A percentile compares a stretch with the other conserved stretches of the same genome.
Conservation (phyloP, 2,113 vertebrate species). For the Nothoprocta pentlandii region DNA sequence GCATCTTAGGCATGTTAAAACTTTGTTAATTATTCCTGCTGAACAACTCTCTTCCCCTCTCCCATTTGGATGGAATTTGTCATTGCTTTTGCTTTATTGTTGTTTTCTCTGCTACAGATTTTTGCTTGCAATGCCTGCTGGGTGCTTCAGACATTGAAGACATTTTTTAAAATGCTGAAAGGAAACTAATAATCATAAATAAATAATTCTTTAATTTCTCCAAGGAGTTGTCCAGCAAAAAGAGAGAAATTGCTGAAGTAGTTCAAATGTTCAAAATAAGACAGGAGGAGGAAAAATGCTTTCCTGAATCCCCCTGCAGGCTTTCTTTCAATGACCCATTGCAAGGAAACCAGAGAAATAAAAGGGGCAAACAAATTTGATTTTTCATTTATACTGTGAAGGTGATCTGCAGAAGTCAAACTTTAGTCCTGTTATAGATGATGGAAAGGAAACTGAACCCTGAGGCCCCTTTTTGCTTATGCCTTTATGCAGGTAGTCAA, state of each 20-base stretch:
- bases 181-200: slow-evolving; percentile 72
- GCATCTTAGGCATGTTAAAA: neutral
- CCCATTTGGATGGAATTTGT: neutral
- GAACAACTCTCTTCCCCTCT: neutral
- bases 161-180: slow-evolving; percentile 62
- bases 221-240: slow-evolving; percentile 65
- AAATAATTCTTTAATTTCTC: slow-evolving; percentile 73
- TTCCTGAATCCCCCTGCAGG: slow-evolving; percentile 43
- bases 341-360: slow-evolving; percentile 37
- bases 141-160: slow-evolving; percentile 50
- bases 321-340: slow-evolving; percentile 42
- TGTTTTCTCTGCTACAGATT: slow-evolving; percentile 25
- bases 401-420: slow-evolving; percentile 18
- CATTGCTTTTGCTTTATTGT: slow-evolving; percentile 30
- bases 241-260: slow-evolving; percentile 54
- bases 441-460: slow-evolving; percentile 7
- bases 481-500: neutral
- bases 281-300: slow-evolving; percentile 50
- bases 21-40: slow-evolving; percentile 31
- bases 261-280: slow-evolving; percentile 58
- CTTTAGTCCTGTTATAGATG: neutral
- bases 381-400: slow-evolving; percentile 8
- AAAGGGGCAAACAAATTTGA: neutral
- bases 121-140: slow-evolving; percentile 31
- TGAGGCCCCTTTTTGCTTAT: neutral